Evolutionary conservation across 2,797 vertebrate species (phyloP), one percentile per base, ranked within the genome.

Genomic region (Bovichtus variegatus): DNA sequence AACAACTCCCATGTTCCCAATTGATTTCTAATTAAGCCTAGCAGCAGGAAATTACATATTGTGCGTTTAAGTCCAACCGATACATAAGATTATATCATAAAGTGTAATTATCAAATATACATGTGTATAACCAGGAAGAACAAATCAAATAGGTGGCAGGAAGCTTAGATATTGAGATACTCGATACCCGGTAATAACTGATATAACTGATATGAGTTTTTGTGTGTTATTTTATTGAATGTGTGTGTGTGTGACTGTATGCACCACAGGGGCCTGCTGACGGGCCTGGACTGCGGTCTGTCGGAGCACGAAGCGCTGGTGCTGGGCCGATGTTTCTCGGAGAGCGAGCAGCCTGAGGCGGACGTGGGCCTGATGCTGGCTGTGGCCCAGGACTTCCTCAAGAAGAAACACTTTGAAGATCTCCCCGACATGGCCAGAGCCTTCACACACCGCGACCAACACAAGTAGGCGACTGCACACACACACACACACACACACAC

Each of bases 291-390:
- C 85, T 71, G 89, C 71, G 86, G 77, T 0, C 93, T 98, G 70
- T 94, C 91, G 11, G 97, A 97, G 49, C 97, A 99, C 1, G 97
- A 99, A 91, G 84, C 97, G 74, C 84, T 97, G 89, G 96, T 95
- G 16, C 88, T 99, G 36, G 95, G 92, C 16, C 96, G 96, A 61
- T 75, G 82, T 61, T 97, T 96, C 58, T 78, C 92, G 0, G 74
- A 88, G 29, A 87, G 58, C 31, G 63, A 94, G 73, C 84, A 91
- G 29, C 63, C 76, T 0, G 89, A 92, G 71, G 61, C 46, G 65
- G 93, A 96, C 6, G 7, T 92, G 53, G 74, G 78, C 34, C 53
- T 90, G 69, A 88, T 97, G 84, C 83, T 97, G 78, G 92, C 96
- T 8, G 71, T 92, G 47, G 95, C 93, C 61, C 97, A 97, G 84